Conservation (phyloP, 2,797 vertebrate genomes). For the Masticophis lateralis region DNA sequence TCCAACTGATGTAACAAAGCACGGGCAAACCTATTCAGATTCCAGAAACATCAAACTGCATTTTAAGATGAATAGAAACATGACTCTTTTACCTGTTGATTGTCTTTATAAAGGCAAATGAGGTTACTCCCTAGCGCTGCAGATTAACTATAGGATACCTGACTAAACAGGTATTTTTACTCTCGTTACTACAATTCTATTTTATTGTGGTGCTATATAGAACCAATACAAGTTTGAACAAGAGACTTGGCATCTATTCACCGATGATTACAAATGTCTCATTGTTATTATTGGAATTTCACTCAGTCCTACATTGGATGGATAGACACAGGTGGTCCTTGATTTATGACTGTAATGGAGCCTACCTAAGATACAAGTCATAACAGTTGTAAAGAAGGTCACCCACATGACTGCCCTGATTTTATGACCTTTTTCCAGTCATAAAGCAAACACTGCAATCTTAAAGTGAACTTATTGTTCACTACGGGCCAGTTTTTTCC, state of each 20-base stretch:
- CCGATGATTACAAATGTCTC: neutral
- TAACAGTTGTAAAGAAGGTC: neutral
- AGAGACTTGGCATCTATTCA: neutral
- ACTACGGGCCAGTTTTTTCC: neutral
- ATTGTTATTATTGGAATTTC: neutral
- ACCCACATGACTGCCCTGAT: neutral
- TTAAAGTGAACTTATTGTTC: neutral
- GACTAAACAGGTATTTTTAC: slow-evolving; percentile 51
- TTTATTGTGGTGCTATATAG: neutral
- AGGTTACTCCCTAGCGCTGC: neutral
- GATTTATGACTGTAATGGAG: neutral
- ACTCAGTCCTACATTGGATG: neutral
- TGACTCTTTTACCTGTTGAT: neutral
- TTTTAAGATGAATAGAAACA: neutral
- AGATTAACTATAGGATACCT: slow-evolving; percentile 34
- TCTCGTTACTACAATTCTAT: slow-evolving; percentile 16
- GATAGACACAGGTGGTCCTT: neutral
- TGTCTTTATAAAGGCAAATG: neutral
- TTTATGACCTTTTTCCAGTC: neutral
- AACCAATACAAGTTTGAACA: slow-evolving; percentile 44
- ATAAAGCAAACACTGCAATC: neutral
- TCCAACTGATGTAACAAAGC: neutral
- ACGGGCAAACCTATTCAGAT: neutral
- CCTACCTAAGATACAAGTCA: neutral
- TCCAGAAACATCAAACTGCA: too few species aligned